Percentiles rank a stretch among this genome's conserved stretches.
These are phyloP conservation scores for Melanophora roralis DNA, from an alignment of 2,888 invertebrate genomes.

Conservation along the genomic window DNA sequence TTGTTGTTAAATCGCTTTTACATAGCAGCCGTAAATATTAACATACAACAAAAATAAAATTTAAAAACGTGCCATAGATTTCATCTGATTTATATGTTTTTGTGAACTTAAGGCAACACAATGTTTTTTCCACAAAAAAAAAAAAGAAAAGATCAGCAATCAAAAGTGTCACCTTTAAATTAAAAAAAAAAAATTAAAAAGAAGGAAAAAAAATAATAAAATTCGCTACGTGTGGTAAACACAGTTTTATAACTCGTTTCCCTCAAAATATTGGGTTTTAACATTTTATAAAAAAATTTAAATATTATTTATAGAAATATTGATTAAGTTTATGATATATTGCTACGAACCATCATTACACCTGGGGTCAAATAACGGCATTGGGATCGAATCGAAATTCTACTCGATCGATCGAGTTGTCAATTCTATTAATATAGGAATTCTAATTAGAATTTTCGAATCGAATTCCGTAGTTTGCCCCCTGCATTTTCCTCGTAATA, in stretches of 20 bases:
- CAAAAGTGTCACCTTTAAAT: slow-evolving; percentile 46
- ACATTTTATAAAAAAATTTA: no score
- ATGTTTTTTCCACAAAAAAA: neutral
- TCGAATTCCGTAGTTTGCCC: no score
- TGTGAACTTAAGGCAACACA: slow-evolving; percentile 4
- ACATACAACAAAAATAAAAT: neutral
- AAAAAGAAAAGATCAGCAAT: slow-evolving; percentile 6
- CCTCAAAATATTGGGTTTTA: no score
- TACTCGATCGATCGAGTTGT: no score
- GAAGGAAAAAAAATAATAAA: neutral
- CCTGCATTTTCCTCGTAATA: no score
- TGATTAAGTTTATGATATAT: no score
- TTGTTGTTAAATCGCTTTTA: neutral
- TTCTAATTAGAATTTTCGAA: no score
- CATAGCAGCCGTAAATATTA: slow-evolving; percentile 16
- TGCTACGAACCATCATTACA: no score
- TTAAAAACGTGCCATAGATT: slow-evolving; percentile 60
- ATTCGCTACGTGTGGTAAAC: neutral
- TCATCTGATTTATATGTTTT: slow-evolving; percentile 51
- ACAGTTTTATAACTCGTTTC: neutral
- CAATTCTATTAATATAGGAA: no score
- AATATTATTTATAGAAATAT: no score
- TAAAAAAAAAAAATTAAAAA: neutral
- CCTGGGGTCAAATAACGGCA: no score
- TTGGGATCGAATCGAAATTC: no score